These are phyloP conservation scores for Onchidella celtica DNA, from an alignment of 2,888 invertebrate genomes.

Conservation along the genomic window DNA sequence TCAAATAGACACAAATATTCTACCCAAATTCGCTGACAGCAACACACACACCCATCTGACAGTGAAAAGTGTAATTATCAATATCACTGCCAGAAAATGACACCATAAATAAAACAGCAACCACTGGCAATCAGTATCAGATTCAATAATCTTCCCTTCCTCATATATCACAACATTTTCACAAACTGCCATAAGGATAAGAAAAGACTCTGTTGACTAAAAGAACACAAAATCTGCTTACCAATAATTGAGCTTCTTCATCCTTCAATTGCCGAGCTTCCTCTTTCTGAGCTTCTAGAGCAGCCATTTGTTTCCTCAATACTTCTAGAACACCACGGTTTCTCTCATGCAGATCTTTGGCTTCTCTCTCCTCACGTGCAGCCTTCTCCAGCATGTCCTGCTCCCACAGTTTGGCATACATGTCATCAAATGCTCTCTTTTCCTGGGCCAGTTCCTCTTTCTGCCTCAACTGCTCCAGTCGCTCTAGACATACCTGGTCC, in stretches of 20 bases:
- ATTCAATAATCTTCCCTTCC: too few relatives aligned
- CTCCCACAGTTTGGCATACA: constrained; percentile 79
- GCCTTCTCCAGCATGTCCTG: constrained; percentile 78
- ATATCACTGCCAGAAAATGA: too few relatives aligned
- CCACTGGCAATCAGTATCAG: too few relatives aligned
- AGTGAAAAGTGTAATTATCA: too few relatives aligned
- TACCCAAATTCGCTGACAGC: too few relatives aligned
- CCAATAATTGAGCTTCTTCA: constrained; percentile 77
- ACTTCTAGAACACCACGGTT: constrained; percentile 74
- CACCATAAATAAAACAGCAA: too few relatives aligned
- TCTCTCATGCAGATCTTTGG: constrained; percentile 69
- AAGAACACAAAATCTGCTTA: too few relatives aligned
- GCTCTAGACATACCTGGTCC: constrained; percentile 76
- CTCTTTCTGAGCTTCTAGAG: constrained; percentile 75
- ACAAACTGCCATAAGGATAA: too few relatives aligned
- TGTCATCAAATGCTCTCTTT: constrained; percentile 70
- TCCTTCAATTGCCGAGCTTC: constrained; percentile 73
- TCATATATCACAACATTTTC: too few relatives aligned
- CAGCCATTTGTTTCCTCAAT: constrained; percentile 78
- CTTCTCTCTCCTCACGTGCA: constrained; percentile 76
- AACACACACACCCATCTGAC: too few relatives aligned
- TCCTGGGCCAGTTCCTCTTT: constrained; percentile 67
- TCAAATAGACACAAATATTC: too few relatives aligned
- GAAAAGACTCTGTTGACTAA: too few relatives aligned
- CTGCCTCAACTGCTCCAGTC: constrained; percentile 70